These are phyloP conservation scores for Rhagoletis zephyria DNA, from an alignment of 1,140 invertebrate species.

Conservation along the genomic window DNA sequence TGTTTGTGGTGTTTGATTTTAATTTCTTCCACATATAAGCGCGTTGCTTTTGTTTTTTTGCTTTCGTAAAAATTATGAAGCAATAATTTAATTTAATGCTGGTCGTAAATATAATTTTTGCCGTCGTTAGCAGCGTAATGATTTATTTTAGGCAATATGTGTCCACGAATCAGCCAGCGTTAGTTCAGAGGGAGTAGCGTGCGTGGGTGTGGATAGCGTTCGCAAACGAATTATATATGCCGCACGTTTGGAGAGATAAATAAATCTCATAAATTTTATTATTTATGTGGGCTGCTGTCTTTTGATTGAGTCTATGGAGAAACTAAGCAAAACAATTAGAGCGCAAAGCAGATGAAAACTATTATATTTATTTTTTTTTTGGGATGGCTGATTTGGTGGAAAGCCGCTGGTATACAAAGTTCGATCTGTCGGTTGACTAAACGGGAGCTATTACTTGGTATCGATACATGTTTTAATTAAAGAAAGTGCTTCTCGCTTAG, in stretches of 20 bases:
- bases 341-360: background rate
- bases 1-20: background rate
- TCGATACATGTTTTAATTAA: too few species aligned
- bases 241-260: background rate
- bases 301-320: background rate
- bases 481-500: too few species aligned
- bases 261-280: background rate
- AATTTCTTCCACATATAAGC: background rate
- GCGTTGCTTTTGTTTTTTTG: background rate
- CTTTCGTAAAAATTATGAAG: conserved; percentile 20
- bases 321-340: conserved; percentile 16
- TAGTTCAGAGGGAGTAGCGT: too few species aligned
- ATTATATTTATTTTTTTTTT: too few species aligned
- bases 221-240: background rate
- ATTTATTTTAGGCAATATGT: conserved; percentile 8
- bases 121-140: background rate
- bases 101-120: conserved; percentile 6
- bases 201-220: background rate
- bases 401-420: too few species aligned
- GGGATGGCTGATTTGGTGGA: too few species aligned
- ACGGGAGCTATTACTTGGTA: too few species aligned
- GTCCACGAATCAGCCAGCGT: background rate
- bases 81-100: conserved; percentile 25
- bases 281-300: conserved; percentile 14
- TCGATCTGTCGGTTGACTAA: too few species aligned